These are phyloP conservation scores for Thymelicus lineola DNA, from an alignment of 2,888 invertebrate species.

Conservation along the genomic window DNA sequence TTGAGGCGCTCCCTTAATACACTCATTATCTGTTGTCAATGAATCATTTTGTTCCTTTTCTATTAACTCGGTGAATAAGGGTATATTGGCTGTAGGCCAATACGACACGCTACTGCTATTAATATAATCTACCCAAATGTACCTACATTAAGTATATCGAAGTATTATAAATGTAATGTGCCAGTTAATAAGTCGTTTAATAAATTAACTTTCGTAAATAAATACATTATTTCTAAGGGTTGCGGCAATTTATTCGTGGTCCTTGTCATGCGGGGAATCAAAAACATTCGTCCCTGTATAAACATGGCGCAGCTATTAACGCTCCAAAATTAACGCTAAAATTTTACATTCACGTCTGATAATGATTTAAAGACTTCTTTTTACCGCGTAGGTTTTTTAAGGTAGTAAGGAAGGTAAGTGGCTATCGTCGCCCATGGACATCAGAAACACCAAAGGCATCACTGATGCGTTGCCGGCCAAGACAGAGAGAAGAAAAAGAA, in stretches of 20 bases:
- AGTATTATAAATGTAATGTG: neutral
- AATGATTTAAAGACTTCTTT: too few species aligned
- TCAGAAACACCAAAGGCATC: too few species aligned
- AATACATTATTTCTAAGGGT: neutral
- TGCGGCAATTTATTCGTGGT: neutral
- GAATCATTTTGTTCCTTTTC: constrained; percentile 8
- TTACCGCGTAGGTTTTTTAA: too few species aligned
- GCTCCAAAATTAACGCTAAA: too few species aligned
- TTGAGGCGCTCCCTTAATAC: constrained; percentile 12
- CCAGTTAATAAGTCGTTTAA: too few species aligned
- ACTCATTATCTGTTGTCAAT: constrained; percentile 17
- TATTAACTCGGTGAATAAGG: constrained; percentile 2
- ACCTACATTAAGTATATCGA: neutral
- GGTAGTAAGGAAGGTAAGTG: too few species aligned
- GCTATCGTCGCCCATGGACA: too few species aligned
- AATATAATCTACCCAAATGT: neutral
- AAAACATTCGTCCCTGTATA: neutral
- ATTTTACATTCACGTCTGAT: too few species aligned
- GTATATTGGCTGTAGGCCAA: constrained; percentile 7
- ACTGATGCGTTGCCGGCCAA: too few species aligned
- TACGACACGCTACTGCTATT: neutral
- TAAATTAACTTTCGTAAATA: neutral
- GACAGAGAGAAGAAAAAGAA: too few species aligned
- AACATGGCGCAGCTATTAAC: neutral
- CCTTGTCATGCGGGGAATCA: too few species aligned